A percentile compares a stretch with the other conserved stretches of the same genome.
Conservation (phyloP, 2,888 invertebrate genomes). For the Drosophila mettleri region DNA sequence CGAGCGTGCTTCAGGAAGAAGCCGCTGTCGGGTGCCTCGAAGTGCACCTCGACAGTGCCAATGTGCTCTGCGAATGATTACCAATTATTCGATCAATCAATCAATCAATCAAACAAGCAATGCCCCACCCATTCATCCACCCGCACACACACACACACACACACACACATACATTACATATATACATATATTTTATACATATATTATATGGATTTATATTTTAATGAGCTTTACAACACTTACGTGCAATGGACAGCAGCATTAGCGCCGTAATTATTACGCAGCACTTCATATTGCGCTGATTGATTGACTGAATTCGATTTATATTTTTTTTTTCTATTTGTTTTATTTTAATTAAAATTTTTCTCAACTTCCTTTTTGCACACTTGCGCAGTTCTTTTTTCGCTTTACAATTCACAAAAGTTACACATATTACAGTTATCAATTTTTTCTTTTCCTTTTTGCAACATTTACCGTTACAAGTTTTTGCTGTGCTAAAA, state of each 20-base stretch:
- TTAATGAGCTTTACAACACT: conserved; percentile 43
- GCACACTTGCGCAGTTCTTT: conserved; percentile 10
- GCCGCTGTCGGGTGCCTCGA: conserved; percentile 95
- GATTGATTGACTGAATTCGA: conserved; percentile 11
- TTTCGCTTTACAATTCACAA: conserved; percentile 22
- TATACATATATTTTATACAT: neutral
- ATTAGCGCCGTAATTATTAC: conserved; percentile 55
- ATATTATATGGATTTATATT: no score
- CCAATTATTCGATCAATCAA: conserved; percentile 4
- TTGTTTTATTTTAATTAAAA: neutral
- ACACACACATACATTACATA: neutral
- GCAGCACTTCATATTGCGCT: conserved; percentile 63
- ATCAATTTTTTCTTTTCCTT: conserved; percentile 1
- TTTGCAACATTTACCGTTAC: conserved; percentile 33
- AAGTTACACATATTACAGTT: conserved; percentile 33
- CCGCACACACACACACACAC: neutral
- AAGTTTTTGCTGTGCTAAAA: neutral
- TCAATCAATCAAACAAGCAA: conserved; percentile 12
- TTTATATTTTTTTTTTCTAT: neutral
- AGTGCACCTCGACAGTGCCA: conserved; percentile 93
- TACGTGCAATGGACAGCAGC: conserved; percentile 71
- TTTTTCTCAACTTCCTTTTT: neutral
- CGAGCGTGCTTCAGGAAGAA: conserved; percentile 94
- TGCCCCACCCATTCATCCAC: neutral
- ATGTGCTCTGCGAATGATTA: conserved; percentile 88